Evolutionary conservation across 2,888 invertebrate genomes (phyloP), one percentile per base, ranked within the genome.

Genomic region (Apamea epomidion): DNA sequence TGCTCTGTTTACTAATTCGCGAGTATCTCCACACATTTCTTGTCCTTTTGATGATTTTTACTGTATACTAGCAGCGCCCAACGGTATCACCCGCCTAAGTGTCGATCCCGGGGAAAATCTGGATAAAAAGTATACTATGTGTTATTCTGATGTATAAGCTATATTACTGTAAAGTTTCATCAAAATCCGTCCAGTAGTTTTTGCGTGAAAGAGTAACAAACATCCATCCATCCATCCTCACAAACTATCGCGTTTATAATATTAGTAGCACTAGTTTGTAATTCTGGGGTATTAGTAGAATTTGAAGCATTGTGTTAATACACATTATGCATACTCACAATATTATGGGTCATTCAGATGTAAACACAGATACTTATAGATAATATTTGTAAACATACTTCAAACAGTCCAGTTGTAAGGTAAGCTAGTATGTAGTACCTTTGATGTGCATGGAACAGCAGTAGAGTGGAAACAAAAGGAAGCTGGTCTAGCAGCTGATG

Each of bases 351-450:
- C 45, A 67, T 71, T 80, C 32, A 71, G 21, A 48, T 71, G n/a
- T 78, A 65, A 58, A 58, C 65, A 69, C 7, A 45, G 25, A 62
- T 67, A 51, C 37, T 45, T 64, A 25, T 29, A 32, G 32, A 32
- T 32, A 51, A 51, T 64, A 69, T 76, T 79, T 51, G 68, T 79
- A 76, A 76, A 78, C 60, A 54, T 54, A 74, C 14, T 51, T 48
- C 18, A 42, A 21, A 25, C 62, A 42, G 54, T 29, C 3, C 29
- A 21, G 45, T 60, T 32, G 48, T 48, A 60, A 37, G 21, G 48
- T 48, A 60, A 37, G 21, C 45, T 65, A 42, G 37, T 64, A 42
- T 29, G 16, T 29, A 14, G 21, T 74, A 58, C 51, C 7, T n/a
- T 16, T 65, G 37, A 21, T 42, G 25, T 67, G 67, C 42, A 25